Evolutionary conservation across 2,797 vertebrate species (phyloP), one percentile per base, ranked within the genome.

Genomic region (Manis pentadactyla): DNA sequence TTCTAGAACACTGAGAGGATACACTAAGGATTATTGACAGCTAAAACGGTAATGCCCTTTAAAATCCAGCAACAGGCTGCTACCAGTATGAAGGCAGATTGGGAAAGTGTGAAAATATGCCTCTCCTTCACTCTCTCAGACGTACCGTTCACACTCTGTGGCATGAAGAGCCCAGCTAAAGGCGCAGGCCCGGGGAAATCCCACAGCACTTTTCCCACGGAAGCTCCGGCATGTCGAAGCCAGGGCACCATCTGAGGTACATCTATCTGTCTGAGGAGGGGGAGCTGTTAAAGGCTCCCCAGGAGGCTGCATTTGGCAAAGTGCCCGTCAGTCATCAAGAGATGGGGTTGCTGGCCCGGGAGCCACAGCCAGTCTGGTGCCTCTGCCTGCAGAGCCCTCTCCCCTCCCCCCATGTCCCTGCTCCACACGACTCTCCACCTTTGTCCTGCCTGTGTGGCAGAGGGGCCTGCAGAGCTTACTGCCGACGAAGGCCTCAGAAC

Each of bases 71-170:
- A 19, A 37, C 10, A 39, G 2, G 3, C 15, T 37, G 53, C 68
- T 53, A 5, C 14, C 0, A 6, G 39, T 2, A 2, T 7, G 17
- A 81, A 84, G 42, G 46, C 29, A 25, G 71, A 18, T 8, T 57
- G 29, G 1, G 1, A 25, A 51, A n/a, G 15, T 14, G 15, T 37
- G 79, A 39, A 69, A 34, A 66, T 29, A 77, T n/a, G 34, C 86
- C 19, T 11, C 29, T 7, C 51, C 13, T 74, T 55, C 34, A 71
- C n/a, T 78, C 57, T 0, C 23, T 29, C 66, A 75, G 42, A 66
- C 4, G 2, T 2, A 12, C 8, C 31, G 3, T 12, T 68, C 81
- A 0, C 57, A 46, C 34, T 0, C 7, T 2, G 4, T 39, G 5
- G 15, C 17, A 59, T 31, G 37, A 68, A 68, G 37, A 86, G 23